These are phyloP conservation scores for Yponomeuta plumbellus DNA, from an alignment of 2,888 invertebrate species.

Conservation along the genomic window DNA sequence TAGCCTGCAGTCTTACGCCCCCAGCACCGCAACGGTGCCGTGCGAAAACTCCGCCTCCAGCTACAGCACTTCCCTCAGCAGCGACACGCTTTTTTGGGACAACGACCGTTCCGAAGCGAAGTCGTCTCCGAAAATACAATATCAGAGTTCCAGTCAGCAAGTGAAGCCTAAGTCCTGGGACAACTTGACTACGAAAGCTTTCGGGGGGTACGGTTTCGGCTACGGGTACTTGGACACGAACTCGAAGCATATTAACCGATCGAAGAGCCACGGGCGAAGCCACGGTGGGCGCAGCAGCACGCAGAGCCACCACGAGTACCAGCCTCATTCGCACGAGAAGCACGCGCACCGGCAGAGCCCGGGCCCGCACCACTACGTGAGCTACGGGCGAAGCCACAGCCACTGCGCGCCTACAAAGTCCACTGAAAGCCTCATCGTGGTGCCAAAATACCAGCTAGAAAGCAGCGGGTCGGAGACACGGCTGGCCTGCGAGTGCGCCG, in stretches of 20 bases:
- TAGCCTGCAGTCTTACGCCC: constrained; percentile 89
- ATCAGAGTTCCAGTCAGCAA: constrained; percentile 64
- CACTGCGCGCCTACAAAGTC: constrained; percentile 84
- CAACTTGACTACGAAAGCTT: constrained; percentile 89
- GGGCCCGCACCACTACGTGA: constrained; percentile 62
- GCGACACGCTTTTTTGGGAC: constrained; percentile 92
- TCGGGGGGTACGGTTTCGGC: constrained; percentile 91
- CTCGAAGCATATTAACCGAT: constrained; percentile 55
- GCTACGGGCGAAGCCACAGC: constrained; percentile 67
- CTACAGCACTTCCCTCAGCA: constrained; percentile 90
- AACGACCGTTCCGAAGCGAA: constrained; percentile 64
- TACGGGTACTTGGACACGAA: constrained; percentile 87
- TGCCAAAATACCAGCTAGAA: constrained; percentile 79
- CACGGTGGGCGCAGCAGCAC: constrained; percentile 78
- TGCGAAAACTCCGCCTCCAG: constrained; percentile 86
- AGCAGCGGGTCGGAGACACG: constrained; percentile 80
- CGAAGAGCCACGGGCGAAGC: constrained; percentile 70
- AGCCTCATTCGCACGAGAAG: constrained; percentile 57
- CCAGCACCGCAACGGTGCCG: constrained; percentile 81
- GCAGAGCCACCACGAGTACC: constrained; percentile 71
- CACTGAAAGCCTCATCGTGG: constrained; percentile 85
- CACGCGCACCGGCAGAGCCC: constrained; percentile 66
- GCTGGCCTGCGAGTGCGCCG: constrained; percentile 84
- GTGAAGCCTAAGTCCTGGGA: constrained; percentile 93
- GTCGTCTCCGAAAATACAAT: constrained; percentile 67